A percentile compares a stretch with the other conserved stretches of the same genome.
Conservation (phyloP, 2,888 invertebrate species). For the Polydrusus tereticollis region DNA sequence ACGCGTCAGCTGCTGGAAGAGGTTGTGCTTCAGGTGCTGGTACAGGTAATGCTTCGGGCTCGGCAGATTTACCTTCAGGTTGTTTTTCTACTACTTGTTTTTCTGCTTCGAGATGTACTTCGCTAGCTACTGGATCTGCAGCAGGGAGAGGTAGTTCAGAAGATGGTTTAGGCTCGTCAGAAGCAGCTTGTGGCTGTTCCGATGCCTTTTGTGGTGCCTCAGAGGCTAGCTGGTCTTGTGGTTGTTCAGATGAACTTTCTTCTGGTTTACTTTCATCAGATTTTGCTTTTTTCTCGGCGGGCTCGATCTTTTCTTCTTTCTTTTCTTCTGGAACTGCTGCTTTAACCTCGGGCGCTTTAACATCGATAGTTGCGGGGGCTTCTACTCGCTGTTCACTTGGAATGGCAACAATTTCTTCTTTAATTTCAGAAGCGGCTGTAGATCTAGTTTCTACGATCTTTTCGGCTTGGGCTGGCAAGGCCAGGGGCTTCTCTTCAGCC, state of each 20-base stretch:
- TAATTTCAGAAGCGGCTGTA: slow-evolving; percentile 54
- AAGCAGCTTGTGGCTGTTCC: slow-evolving; percentile 16
- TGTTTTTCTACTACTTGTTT: slow-evolving; percentile 41
- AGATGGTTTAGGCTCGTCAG: slow-evolving; percentile 22
- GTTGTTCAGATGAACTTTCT: slow-evolving; percentile 10
- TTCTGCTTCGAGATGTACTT: slow-evolving; percentile 55
- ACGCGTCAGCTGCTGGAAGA: not conserved
- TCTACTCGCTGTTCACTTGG: slow-evolving; percentile 60
- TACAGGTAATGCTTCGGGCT: slow-evolving; percentile 59
- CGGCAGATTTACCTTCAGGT: slow-evolving; percentile 46
- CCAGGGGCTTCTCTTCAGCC: slow-evolving; percentile 64
- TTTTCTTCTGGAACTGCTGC: slow-evolving; percentile 40
- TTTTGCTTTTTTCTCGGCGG: slow-evolving; percentile 53
- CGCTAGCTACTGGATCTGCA: slow-evolving; percentile 58
- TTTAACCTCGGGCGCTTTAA: slow-evolving; percentile 54
- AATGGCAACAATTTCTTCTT: slow-evolving; percentile 54
- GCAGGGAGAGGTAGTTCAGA: slow-evolving; percentile 55
- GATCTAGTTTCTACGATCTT: slow-evolving; percentile 48
- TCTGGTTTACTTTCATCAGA: slow-evolving; percentile 49
- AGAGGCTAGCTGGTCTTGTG: slow-evolving; percentile 40
- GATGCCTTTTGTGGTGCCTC: slow-evolving; percentile 22
- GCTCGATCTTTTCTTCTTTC: slow-evolving; percentile 42
- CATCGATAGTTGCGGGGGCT: slow-evolving; percentile 55
- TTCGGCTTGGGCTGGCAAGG: slow-evolving; percentile 61
- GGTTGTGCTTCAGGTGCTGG: slow-evolving; percentile 58